Conservation (phyloP, 2,888 invertebrate genomes). For the Dryobotodes eremita region DNA sequence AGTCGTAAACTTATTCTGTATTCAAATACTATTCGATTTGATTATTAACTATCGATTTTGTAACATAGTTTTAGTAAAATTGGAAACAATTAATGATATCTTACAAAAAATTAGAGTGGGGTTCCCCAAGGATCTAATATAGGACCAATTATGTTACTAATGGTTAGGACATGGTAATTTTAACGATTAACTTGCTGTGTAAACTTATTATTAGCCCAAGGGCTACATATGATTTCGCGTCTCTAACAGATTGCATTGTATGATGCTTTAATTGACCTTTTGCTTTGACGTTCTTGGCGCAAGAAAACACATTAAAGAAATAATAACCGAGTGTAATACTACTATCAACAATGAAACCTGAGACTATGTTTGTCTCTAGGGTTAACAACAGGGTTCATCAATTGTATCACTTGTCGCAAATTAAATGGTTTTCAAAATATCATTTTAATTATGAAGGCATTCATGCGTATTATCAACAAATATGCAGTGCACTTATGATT, state of each 20-base stretch:
- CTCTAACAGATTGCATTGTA: neutral
- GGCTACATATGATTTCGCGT: neutral
- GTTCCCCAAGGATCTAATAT: slow-evolving; percentile 27
- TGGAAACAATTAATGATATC: neutral
- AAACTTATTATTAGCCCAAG: neutral
- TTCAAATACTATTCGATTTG: slow-evolving; percentile 1
- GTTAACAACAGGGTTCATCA: slow-evolving; percentile 1
- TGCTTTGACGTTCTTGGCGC: neutral
- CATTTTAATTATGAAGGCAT: slow-evolving; percentile 12
- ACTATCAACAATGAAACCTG: slow-evolving; percentile 20
- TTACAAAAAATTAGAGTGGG: neutral
- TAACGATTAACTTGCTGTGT: neutral
- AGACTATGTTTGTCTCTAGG: slow-evolving; percentile 3
- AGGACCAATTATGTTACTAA: slow-evolving; percentile 2
- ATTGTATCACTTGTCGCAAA: neutral
- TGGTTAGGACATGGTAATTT: neutral
- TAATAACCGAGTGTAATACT: slow-evolving; percentile 8
- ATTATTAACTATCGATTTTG: neutral
- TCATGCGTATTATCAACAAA: neutral
- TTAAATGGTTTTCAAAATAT: slow-evolving; percentile 13
- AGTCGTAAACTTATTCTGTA: neutral
- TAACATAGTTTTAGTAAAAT: slow-evolving; percentile 8
- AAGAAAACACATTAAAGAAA: slow-evolving; percentile 18
- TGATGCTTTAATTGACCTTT: slow-evolving; percentile 13
- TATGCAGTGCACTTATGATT: slow-evolving; percentile 7